Base-by-base conservation (phyloP, 2,113 vertebrate species). In the Nansenia antarctica region DNA sequence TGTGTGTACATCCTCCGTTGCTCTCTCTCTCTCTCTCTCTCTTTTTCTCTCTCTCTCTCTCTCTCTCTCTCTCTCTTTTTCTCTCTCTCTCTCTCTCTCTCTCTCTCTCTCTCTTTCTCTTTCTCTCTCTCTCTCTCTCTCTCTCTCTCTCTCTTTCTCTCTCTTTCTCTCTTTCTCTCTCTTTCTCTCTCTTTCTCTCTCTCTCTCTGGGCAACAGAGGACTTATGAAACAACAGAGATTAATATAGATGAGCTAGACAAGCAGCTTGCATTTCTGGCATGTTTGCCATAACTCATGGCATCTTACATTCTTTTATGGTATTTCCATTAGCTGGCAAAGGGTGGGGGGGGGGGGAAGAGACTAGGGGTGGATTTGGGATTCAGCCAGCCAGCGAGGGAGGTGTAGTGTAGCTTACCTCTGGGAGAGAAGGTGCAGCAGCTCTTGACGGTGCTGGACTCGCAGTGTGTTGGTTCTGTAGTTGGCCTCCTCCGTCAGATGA, bases 381-480 rank as follows among this genome's bases (percentile, higher is more conserved):
- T 55, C n/a, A n/a, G n/a, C n/a, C n/a, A n/a, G n/a, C n/a, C n/a
- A n/a, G n/a, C n/a, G n/a, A n/a, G n/a, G n/a, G n/a, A n/a, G n/a
- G n/a, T n/a, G n/a, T n/a, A n/a, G n/a, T n/a, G n/a, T n/a, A n/a
- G n/a, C n/a, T 82, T 91, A 98, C 96, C 95, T 89, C 52, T 85
- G 58, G 47, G 94, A 92, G 18, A 98, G 77, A 34, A 85, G 82
- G 58, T 84, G 81, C 80, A 93, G 85, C 75, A 99, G 94, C 26
- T 93, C 85, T 78, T 87, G 87, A 67, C 96, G 93, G 85, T 98
- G 93, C 63, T 94, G 85, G 47, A 99, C 98, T 76, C 96, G 89
- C 71, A 96, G 92, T 12, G 82, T 80, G 84, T 99, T 99, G 70
- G 84, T 97, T 89, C 89, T 95, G 82, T 94, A 98, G 62, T 89